Evolutionary conservation across 2,797 vertebrate species (phyloP), one percentile per base, ranked within the genome.

Genomic region (Characodon lateralis): DNA sequence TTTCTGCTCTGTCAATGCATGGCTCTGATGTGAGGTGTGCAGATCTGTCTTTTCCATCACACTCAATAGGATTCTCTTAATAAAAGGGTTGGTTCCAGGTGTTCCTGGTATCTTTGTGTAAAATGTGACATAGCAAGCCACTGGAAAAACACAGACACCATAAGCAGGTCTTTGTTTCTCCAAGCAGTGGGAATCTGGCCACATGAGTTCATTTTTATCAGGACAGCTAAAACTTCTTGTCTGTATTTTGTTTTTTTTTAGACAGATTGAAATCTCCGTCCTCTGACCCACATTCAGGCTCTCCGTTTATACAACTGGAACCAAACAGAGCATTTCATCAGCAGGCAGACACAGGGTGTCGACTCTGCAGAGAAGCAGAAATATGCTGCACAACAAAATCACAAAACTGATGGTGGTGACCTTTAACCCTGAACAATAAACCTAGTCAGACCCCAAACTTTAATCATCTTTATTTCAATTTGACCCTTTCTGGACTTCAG

Each of bases 241-340:
- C 51, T 46, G 26, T 2, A 24, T 46, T 22, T 69, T 10, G 9
- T 22, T 50, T 26, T 31, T 0, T 28, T 28, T 5, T 22, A 8
- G 46, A 39, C 2, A 3, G 74, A 80, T 16, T 35, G 53, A 56
- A 46, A 18, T 1, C 59, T 28, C 16, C 7, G 58, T 2, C 28
- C 28, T 73, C 59, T 84, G 76, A 82, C 79, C 76, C 69, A 76
- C 10, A 76, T 80, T 77, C 41, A 69, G 55, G 6, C 35, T 53
- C 43, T 41, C 0, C 5, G 69, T 41, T 59, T 73, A 83, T 72
- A 74, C 46, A 76, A 16, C 48, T 8, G 13, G 1, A 10, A 71
- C 71, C 78, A 73, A 53, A 53, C 75, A 16, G 26, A 26, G 22
- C 8, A 4, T 48, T n/a, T 61, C 53, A 79, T 72, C 80, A 59